Percentiles rank a stretch among this genome's conserved stretches.
These are phyloP conservation scores for Oostethus manadensis DNA, from an alignment of 2,113 vertebrate species.

Conservation along the genomic window DNA sequence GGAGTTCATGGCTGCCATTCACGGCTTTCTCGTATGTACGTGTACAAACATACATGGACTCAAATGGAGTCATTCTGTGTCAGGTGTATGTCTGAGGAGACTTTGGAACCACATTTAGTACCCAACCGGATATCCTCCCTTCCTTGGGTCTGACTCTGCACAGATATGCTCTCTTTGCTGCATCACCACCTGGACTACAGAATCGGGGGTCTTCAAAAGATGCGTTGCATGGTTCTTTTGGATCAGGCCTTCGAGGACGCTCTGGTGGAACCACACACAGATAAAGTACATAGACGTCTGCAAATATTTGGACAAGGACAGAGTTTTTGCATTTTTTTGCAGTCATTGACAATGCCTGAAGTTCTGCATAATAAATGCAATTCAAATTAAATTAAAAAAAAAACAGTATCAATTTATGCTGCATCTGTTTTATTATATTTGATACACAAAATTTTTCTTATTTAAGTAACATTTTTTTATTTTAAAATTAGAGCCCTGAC, in stretches of 20 bases:
- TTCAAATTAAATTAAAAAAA: no score
- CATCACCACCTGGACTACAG: constrained; percentile 72
- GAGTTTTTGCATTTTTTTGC: no score
- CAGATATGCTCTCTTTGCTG: constrained; percentile 39
- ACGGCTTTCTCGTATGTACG: no score
- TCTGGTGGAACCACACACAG: constrained; percentile 39
- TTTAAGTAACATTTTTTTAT: no score
- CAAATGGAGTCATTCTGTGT: constrained; percentile 18
- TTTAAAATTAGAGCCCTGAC: no score
- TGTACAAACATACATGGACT: background rate
- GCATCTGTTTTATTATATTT: no score
- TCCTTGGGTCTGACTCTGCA: constrained; percentile 64
- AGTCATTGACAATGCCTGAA: no score
- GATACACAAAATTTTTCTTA: no score
- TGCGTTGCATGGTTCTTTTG: constrained; percentile 72
- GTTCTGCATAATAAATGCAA: no score
- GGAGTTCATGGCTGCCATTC: no score
- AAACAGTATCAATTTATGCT: no score
- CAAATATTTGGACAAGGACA: no score
- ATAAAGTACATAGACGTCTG: background rate
- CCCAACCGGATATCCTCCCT: constrained; percentile 73
- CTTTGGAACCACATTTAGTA: constrained; percentile 58
- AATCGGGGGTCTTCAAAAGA: constrained; percentile 51
- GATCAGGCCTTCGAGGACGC: constrained; percentile 63
- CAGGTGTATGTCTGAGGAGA: constrained; percentile 10